Base-by-base conservation (phyloP, 2,888 invertebrate species). In the Drosophila subquinaria region DNA sequence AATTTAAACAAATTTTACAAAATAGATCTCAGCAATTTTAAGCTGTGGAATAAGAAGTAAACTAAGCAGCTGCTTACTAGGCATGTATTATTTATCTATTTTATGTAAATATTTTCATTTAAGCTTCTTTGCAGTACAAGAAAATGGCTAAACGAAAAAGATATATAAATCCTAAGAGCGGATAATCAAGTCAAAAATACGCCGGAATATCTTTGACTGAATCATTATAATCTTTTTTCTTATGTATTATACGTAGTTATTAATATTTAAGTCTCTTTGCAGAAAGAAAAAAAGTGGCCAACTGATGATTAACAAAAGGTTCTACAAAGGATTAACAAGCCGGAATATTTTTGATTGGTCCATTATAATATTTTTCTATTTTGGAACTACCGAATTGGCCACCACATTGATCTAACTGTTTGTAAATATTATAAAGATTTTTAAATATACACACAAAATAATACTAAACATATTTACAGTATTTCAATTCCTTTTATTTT, bases 101-200 rank as follows among this genome's bases (percentile, higher is more conserved):
- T 23, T 17, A 20, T 4, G 9, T 33, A 62, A 11, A n/a, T n/a
- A 30, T 20, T 35, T 9, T 13, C 30, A 15, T 23, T 50, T 50
- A 1, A 20, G 30, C 8, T 53, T 57, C n/a, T 11, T 55, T 74
- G 4, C 61, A 76, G 72, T n/a, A 1, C 20, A 5, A 17, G 11
- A 17, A 4, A 35, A 15, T 0, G 11, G 3, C 0, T 9, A 3
- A 9, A 36, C 5, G 15, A 10, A n/a, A 13, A 23, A 6, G 5
- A 15, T 2, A 8, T 35, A 38, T 10, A 30, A 15, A 9, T 38
- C 4, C 15, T n/a, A 1, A n/a, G 23, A 38, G 23, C n/a, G 36
- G 36, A 38, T 38, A 38, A 52, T 2, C n/a, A 36, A 20, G 51
- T 4, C 23, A 17, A 38, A 17, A 35, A 0, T 5, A 5, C 20